Evolutionary conservation across 2,113 vertebrate genomes (phyloP), one percentile per base, ranked within the genome.

Genomic region (Amazona vittata): DNA sequence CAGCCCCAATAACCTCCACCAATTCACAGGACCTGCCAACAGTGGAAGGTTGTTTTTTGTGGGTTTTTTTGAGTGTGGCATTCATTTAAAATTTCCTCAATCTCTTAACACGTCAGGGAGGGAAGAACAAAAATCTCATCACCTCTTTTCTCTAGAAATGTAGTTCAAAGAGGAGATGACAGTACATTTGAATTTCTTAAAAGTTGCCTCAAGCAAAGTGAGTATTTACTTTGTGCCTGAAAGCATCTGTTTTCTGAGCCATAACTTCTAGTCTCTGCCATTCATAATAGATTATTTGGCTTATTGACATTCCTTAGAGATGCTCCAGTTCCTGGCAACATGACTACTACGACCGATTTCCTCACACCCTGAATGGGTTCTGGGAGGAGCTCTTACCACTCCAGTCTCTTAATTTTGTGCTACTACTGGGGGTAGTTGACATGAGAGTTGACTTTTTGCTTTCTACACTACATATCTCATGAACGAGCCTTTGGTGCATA

Each of bases 191-290:
- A 91, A 80, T 90, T 75, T 85, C 83, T 91, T 80, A 80, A 6
- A 90, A 60, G 68, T 85, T 44, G 62, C 90, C 75, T 84, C 60
- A 88, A 65, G 70, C 57, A 95, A 87, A 93, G 76, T 64, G 20
- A 87, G 68, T 86, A 85, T 90, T 84, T 80, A 71, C 75, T 78
- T 82, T 85, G 44, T 91, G 73, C 78, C 81, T 70, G 37, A 92
- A 94, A 92, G 65, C 50, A 75, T 79, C 55, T 59, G n/a, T 68
- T 95, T 92, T 78, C 69, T 81, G 44, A 87, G 33, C 57, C 67
- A n/a, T 70, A 83, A 76, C 31, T 88, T 53, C 77, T 63, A 63
- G 43, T 59, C 35, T 67, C 53, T 50, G 31, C 19, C 77, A 62
- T 47, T 90, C 83, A 78, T 60, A 89, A 89, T 8, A 35, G 50